These are phyloP conservation scores for Paraplagusia blochii DNA, from an alignment of 2,113 vertebrate genomes.

Conservation along the genomic window DNA sequence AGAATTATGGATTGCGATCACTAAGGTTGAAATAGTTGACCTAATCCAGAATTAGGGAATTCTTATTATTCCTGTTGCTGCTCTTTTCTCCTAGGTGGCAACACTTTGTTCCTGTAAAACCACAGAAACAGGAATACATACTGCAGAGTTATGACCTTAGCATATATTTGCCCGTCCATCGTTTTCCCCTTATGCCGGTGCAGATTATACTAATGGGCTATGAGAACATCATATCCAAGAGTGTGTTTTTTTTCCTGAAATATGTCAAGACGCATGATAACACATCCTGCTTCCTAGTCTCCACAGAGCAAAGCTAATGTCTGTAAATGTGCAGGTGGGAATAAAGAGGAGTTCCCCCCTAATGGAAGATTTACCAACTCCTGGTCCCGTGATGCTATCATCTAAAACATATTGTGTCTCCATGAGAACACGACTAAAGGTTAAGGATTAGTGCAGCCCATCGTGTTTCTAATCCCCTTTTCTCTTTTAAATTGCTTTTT, in stretches of 20 bases:
- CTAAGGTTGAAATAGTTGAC: no score
- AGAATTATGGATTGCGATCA: no score
- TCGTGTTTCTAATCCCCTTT: constrained; percentile 71
- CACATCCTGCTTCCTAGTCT: constrained; percentile 54
- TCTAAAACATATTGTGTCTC: constrained; percentile 63
- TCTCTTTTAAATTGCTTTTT: constrained; percentile 72
- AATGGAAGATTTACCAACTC: constrained; percentile 69
- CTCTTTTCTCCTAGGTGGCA: no score
- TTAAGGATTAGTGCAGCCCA: constrained; percentile 71
- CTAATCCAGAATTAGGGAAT: no score
- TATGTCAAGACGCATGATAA: constrained; percentile 59
- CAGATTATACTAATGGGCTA: constrained; percentile 71
- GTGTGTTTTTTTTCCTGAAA: constrained; percentile 60
- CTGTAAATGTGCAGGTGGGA: constrained; percentile 70
- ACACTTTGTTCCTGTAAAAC: neutral
- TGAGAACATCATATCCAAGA: constrained; percentile 70
- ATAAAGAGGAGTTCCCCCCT: constrained; percentile 60
- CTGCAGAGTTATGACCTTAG: constrained; percentile 40
- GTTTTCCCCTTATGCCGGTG: constrained; percentile 49
- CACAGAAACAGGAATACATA: constrained; percentile 35
- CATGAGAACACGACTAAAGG: constrained; percentile 70
- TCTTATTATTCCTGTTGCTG: no score
- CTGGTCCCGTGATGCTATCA: constrained; percentile 65
- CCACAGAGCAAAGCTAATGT: constrained; percentile 71
- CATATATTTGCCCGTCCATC: constrained; percentile 57